These are phyloP conservation scores for Ooceraea biroi DNA, from an alignment of 1,140 invertebrate genomes.

Conservation along the genomic window DNA sequence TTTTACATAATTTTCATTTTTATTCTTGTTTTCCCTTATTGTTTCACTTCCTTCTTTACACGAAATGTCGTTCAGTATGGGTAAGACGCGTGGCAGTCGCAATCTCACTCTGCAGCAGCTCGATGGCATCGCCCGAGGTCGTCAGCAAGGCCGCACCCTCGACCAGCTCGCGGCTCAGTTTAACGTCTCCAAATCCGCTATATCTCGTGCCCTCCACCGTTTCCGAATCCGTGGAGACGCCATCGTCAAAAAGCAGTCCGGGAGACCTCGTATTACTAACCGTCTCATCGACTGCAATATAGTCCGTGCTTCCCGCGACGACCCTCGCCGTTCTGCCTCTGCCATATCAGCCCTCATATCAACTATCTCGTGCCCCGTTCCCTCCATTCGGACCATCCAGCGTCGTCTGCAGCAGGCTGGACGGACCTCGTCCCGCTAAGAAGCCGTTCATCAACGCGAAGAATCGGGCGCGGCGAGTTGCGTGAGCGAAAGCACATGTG, in stretches of 20 bases:
- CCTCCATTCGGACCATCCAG: neutral
- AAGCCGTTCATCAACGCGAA: neutral
- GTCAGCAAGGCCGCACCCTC: neutral
- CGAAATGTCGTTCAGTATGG: too few species aligned
- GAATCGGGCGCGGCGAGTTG: too few species aligned
- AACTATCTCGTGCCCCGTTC: neutral
- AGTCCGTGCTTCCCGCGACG: neutral
- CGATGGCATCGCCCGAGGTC: neutral
- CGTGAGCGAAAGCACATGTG: neutral
- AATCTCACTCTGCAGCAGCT: neutral
- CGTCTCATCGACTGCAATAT: neutral
- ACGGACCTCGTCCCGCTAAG: neutral
- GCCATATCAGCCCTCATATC: conserved; percentile 2
- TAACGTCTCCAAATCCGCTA: neutral
- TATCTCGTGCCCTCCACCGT: neutral
- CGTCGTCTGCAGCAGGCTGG: neutral
- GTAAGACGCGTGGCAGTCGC: neutral
- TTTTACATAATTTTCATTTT: too few species aligned
- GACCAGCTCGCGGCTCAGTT: neutral
- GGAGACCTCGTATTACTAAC: neutral
- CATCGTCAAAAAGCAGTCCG: neutral
- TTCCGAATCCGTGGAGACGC: neutral
- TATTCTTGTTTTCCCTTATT: too few species aligned
- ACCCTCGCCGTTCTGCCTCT: neutral
- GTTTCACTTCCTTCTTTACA: too few species aligned